phyloP scores from a whole-genome alignment of 2,113 vertebrate species.

The Suricata suricatta region DNA sequence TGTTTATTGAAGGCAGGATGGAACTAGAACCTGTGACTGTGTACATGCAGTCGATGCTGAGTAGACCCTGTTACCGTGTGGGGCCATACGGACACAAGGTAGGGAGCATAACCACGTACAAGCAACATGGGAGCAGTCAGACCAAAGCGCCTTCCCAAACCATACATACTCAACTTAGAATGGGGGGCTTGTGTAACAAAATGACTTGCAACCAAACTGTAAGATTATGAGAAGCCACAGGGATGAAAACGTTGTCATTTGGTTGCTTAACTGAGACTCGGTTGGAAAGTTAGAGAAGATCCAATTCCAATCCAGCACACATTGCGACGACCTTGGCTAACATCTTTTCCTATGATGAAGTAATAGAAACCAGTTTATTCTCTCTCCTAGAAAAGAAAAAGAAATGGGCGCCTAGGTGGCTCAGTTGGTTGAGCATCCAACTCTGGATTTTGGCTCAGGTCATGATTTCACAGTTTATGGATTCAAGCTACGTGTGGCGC shows the following conservation, averaged over 20 bases:
- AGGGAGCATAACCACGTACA: background rate
- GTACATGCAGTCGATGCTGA: too few relatives aligned
- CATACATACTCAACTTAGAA: background rate
- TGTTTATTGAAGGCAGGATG: background rate
- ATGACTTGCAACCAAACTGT: background rate
- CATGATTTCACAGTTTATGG: too few relatives aligned
- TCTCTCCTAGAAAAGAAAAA: background rate
- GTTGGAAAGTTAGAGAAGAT: background rate
- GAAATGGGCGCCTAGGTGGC: too few relatives aligned
- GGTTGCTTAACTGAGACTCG: background rate
- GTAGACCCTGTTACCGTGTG: rapidly evolving
- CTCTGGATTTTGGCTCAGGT: too few relatives aligned
- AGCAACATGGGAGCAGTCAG: background rate
- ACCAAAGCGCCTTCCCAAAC: background rate
- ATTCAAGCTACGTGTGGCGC: too few relatives aligned
- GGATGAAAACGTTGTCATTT: background rate
- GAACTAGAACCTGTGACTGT: background rate
- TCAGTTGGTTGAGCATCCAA: too few relatives aligned
- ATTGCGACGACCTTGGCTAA: background rate
- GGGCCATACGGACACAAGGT: background rate
- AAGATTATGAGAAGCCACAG: background rate
- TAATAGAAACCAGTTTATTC: background rate
- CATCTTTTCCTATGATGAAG: background rate
- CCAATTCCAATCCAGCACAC: background rate
- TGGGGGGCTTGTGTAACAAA: background rate